Evolutionary conservation across 2,888 invertebrate genomes (phyloP).

Genomic region (Brenthis daphne): DNA sequence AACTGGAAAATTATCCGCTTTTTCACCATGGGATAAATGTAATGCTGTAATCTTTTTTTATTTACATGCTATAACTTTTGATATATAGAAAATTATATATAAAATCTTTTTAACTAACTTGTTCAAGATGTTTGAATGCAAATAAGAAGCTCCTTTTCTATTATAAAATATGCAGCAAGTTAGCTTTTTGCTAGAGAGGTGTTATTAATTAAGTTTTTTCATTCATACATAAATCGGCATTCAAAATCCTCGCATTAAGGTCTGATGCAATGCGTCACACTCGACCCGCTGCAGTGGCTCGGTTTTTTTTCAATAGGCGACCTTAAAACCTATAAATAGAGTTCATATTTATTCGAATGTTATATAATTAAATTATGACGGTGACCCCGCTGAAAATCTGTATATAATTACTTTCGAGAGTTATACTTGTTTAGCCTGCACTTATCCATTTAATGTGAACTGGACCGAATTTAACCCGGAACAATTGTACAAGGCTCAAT

Average conservation of each 20-base stretch:
- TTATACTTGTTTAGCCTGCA: constrained; percentile 22
- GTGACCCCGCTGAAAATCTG: constrained; percentile 26
- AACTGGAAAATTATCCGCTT: too few species aligned
- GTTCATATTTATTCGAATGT: constrained; percentile 39
- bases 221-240: constrained; percentile 34
- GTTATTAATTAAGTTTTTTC: constrained; percentile 27
- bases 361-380: constrained; percentile 38
- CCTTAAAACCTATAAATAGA: constrained; percentile 39
- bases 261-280: constrained; percentile 52
- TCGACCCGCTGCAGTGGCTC: constrained; percentile 46
- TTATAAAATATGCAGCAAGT: neutral
- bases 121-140: neutral
- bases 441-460: neutral
- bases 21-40: too few species aligned
- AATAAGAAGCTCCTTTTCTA: neutral
- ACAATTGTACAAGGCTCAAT: too few species aligned
- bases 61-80: too few species aligned
- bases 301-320: constrained; percentile 39
- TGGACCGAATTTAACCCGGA: neutral
- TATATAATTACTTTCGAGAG: constrained; percentile 26
- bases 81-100: too few species aligned
- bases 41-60: too few species aligned
- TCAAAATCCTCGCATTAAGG: constrained; percentile 33
- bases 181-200: constrained; percentile 6
- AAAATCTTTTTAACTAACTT: too few species aligned